Conservation (phyloP, 2,113 vertebrate genomes). For the Megaceryle maxima region DNA sequence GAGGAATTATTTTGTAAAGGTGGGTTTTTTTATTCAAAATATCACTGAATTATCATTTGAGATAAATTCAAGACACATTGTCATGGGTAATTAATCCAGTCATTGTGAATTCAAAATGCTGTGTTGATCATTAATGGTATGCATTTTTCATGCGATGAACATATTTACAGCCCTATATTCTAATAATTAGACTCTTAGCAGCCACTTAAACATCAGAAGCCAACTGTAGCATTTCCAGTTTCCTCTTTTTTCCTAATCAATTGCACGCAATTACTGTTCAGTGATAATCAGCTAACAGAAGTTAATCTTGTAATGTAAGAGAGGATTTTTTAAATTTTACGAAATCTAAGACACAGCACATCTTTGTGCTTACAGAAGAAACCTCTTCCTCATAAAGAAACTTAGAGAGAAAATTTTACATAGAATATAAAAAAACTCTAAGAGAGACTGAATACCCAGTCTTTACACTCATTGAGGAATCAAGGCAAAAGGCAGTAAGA, state of each 20-base stretch:
- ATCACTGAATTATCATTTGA: background rate
- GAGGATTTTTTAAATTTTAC: background rate
- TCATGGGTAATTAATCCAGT: background rate
- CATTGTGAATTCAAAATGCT: conserved; percentile 9
- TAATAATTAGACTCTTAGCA: background rate
- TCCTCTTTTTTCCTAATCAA: background rate
- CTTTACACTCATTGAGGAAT: conserved; percentile 14
- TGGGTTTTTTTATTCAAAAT: background rate
- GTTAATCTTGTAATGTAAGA: background rate
- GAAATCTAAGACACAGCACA: background rate
- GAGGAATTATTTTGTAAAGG: background rate
- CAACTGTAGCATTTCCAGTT: background rate
- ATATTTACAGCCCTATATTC: background rate
- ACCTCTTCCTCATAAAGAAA: background rate
- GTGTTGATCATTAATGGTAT: background rate
- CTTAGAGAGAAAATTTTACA: background rate
- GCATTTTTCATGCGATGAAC: background rate
- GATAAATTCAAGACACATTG: background rate
- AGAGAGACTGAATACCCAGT: background rate
- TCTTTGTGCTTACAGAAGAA: background rate
- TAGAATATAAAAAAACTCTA: background rate
- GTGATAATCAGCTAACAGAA: background rate
- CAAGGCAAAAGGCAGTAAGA: background rate
- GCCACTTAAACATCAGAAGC: background rate
- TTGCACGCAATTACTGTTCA: background rate